Evolutionary conservation across 1,140 invertebrate genomes (phyloP), one percentile per base, ranked within the genome.

Genomic region (Camponotus floridanus): DNA sequence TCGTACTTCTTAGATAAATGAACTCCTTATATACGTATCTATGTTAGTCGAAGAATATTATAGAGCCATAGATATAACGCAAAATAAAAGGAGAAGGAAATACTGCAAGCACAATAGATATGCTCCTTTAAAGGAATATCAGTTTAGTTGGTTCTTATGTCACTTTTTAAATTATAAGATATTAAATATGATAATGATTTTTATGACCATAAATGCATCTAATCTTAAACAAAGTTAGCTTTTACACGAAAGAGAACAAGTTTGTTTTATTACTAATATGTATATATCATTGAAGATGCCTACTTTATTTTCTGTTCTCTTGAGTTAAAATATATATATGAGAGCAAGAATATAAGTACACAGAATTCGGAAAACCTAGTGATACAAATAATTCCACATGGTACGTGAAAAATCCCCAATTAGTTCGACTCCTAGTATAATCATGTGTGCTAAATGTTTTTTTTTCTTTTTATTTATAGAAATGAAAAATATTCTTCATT

Each of bases 41-140:
- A 62, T 61, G 11, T 74, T 73, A 48, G 9, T 65, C 11, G 13
- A 6, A 26, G 11, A 18, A 36, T 45, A 31, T 13, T 61, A 59
- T n/a, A 59, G 13, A 51, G 26, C 45, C 55, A 59, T 74, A 31
- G n/a, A 57, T 36, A 80, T 33, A 26, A 42, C 26, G 13, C n/a
- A 55, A 18, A 80, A 13, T 81, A 42, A 68, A 64, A 70, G 57
- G 33, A 48, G 36, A 68, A 65, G 51, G 26, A 83, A 42, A 76
- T 79, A 78, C 59, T 90, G 86, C 88, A 90, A 90, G 88, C 86
- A 90, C 84, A 90, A 65, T 65, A 90, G 88, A 90, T 76, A 89
- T 59, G 5, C 8, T 45, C 9, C 26, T n/a, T 68, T 7, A 6
- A 26, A 13, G 1, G 21, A 4, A 48, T 61, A 18, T 13, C 5